Evolutionary conservation across 2,797 vertebrate genomes (phyloP).

Genomic region (Halcyon chelicuti): DNA sequence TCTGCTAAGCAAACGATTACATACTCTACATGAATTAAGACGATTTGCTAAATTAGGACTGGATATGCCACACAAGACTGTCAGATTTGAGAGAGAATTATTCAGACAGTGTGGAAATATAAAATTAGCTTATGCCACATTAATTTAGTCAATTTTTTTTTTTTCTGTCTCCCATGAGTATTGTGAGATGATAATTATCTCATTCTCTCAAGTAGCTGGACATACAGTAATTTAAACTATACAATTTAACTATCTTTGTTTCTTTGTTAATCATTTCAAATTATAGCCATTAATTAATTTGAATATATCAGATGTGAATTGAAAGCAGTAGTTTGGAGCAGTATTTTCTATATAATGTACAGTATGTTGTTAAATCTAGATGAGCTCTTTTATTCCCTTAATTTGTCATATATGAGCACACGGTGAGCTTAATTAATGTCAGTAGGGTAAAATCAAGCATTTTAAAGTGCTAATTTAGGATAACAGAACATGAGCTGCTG

Average conservation of each 20-base stretch:
- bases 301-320: constrained; percentile 14
- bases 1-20: neutral
- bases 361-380: constrained; percentile 36
- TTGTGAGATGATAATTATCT: constrained; percentile 48
- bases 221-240: constrained; percentile 45
- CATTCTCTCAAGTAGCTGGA: constrained; percentile 32
- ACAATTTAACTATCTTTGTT: constrained; percentile 22
- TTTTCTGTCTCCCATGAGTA: constrained; percentile 4
- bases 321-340: constrained; percentile 30
- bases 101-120: constrained; percentile 10
- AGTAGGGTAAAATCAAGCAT: constrained; percentile 37
- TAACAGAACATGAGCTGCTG: neutral
- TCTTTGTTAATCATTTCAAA: constrained; percentile 51
- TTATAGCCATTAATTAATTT: constrained; percentile 63
- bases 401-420: constrained; percentile 38
- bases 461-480: constrained; percentile 44
- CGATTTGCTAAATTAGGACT: neutral
- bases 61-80: neutral
- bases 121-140: constrained; percentile 33
- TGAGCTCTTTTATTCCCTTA: neutral
- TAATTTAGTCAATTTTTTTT: constrained; percentile 33
- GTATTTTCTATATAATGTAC: constrained; percentile 32
- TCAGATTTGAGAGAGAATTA: constrained; percentile 20
- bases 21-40: neutral
- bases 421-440: constrained; percentile 29